Percentiles rank a stretch among this genome's conserved stretches.
phyloP scores from a whole-genome alignment of 2,113 vertebrate species.

The Ptilonorhynchus violaceus region DNA sequence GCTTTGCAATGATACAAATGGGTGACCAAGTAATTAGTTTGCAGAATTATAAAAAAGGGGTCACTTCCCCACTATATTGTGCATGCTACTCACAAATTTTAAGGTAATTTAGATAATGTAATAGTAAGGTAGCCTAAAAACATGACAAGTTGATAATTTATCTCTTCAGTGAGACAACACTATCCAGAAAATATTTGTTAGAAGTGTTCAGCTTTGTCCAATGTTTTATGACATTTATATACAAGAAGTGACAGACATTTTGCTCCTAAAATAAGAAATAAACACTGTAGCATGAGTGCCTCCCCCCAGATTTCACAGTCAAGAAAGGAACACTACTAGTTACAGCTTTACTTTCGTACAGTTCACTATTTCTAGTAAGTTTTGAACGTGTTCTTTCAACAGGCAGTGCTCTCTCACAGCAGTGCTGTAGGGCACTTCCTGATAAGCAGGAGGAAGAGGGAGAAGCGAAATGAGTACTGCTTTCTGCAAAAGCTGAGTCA shows the following conservation, averaged over 20 bases:
- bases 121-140: not conserved
- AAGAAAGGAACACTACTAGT: not conserved
- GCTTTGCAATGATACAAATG: not conserved
- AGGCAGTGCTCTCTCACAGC: not conserved
- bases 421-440: not conserved
- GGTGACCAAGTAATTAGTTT: not conserved
- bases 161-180: not conserved
- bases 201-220: not conserved
- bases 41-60: not conserved
- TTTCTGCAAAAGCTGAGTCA: slow-evolving; percentile 53
- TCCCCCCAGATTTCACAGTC: not conserved
- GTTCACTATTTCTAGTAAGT: not conserved
- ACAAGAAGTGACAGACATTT: not conserved
- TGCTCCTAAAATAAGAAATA: not conserved
- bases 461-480: not conserved
- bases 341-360: not conserved
- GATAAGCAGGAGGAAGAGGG: slow-evolving; percentile 25
- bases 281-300: not conserved
- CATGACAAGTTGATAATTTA: not conserved
- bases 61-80: not conserved
- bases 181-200: not conserved
- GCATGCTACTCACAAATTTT: not conserved
- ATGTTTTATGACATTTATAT: not conserved
- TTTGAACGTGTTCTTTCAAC: not conserved
- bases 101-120: not conserved